Conservation (phyloP, 2,113 vertebrate genomes). For the Datnioides undecimradiatus region DNA sequence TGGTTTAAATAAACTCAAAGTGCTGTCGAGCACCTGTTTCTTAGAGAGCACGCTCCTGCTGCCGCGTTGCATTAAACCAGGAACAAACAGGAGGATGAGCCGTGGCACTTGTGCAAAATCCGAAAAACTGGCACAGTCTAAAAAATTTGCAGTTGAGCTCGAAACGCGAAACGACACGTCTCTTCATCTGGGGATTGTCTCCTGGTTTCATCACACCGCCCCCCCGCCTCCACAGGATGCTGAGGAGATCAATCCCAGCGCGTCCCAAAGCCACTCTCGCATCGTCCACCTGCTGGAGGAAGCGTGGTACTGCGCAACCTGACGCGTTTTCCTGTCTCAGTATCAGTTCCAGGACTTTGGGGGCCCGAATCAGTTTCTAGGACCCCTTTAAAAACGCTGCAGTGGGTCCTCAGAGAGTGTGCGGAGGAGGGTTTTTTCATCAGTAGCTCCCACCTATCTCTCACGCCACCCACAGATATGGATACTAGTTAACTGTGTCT, state of each 20-base stretch:
- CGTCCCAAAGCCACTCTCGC: not conserved
- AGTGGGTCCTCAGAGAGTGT: not conserved
- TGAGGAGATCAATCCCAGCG: not conserved
- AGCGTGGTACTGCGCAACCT: not conserved
- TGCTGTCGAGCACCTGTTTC: not conserved
- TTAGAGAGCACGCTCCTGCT: not conserved
- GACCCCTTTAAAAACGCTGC: not conserved
- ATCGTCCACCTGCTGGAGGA: constrained; percentile 14
- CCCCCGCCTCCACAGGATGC: no score
- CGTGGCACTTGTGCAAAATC: not conserved
- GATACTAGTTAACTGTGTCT: not conserved
- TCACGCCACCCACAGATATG: constrained; percentile 42
- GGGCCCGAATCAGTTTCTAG: not conserved
- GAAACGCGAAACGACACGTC: not conserved
- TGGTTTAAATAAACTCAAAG: not conserved
- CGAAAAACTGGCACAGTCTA: not conserved
- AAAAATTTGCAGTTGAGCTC: not conserved
- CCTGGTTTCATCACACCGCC: not conserved
- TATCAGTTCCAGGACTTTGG: no score
- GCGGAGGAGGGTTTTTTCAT: not conserved
- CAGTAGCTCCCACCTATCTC: constrained; percentile 36
- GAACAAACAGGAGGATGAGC: not conserved
- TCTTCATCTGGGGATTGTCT: not conserved
- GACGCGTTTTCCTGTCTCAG: not conserved
- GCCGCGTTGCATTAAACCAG: not conserved